Conservation (phyloP, 1,140 invertebrate species). For the Thaumetopoea pityocampa region DNA sequence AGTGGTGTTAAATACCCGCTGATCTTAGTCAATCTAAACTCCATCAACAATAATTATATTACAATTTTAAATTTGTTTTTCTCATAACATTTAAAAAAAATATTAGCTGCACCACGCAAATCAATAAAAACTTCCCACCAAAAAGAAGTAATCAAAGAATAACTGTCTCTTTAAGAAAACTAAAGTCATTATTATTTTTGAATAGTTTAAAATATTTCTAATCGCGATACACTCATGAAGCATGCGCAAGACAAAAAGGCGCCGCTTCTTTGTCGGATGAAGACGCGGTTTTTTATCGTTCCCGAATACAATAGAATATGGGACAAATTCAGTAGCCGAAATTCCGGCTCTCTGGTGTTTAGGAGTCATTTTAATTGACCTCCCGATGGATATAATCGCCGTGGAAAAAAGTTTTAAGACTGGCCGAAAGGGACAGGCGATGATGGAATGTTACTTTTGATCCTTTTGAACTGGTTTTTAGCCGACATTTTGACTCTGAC, state of each 20-base stretch:
- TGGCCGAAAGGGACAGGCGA: slow-evolving; percentile 30
- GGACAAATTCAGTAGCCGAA: slow-evolving; percentile 34
- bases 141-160: no score
- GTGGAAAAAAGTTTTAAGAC: slow-evolving; percentile 24
- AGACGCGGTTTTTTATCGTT: slow-evolving; percentile 34
- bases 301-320: slow-evolving; percentile 42
- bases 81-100: no score
- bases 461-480: slow-evolving; percentile 23
- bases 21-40: no score
- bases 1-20: no score
- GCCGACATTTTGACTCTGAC: not conserved
- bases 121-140: no score
- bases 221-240: slow-evolving; percentile 52
- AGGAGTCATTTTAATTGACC: slow-evolving; percentile 64
- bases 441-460: slow-evolving; percentile 40
- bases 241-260: slow-evolving; percentile 40
- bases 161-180: no score
- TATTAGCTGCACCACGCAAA: no score
- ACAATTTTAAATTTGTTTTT: no score
- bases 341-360: slow-evolving; percentile 55
- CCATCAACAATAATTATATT: no score
- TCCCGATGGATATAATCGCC: slow-evolving; percentile 32
- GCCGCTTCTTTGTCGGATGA: slow-evolving; percentile 54
- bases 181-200: no score
- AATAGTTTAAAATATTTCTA: slow-evolving; percentile 42